A percentile compares a stretch with the other conserved stretches of the same genome.
Evolutionary conservation across 2,797 vertebrate genomes (phyloP).

Genomic region (Chelon labrosus): DNA sequence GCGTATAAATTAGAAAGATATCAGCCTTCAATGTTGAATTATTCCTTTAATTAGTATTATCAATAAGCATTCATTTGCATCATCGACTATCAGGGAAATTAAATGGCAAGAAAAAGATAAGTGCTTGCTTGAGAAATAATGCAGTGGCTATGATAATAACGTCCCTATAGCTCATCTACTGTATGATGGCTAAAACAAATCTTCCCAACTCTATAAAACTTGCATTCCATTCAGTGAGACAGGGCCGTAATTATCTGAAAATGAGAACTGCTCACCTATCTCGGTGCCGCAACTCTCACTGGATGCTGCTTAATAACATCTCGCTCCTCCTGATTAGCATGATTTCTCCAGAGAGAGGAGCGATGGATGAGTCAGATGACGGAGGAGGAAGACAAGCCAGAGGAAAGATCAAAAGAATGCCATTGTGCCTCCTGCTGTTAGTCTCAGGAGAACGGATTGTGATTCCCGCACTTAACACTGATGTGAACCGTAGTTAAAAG

Average conservation of each 20-base stretch:
- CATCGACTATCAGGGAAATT: background rate
- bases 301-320: conserved; percentile 38
- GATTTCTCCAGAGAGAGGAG: conserved; percentile 67
- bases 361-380: conserved; percentile 63
- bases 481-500: conserved; percentile 68
- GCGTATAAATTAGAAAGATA: too few relatives aligned
- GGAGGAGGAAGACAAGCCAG: conserved; percentile 43
- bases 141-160: conserved; percentile 4
- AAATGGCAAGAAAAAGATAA: background rate
- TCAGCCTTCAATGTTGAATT: background rate
- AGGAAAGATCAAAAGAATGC: conserved; percentile 54
- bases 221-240: conserved; percentile 27
- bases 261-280: conserved; percentile 57
- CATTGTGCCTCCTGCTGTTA: conserved; percentile 48
- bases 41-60: background rate
- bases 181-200: conserved; percentile 29
- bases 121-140: background rate
- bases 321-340: conserved; percentile 56
- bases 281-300: conserved; percentile 34
- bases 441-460: conserved; percentile 50
- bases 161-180: background rate
- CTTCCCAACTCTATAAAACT: conserved; percentile 17
- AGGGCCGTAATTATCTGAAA: conserved; percentile 49
- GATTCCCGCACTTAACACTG: conserved; percentile 61
- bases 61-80: background rate